Evolutionary conservation across 2,888 invertebrate genomes (phyloP).

Genomic region (Leucozona laternaria): DNA sequence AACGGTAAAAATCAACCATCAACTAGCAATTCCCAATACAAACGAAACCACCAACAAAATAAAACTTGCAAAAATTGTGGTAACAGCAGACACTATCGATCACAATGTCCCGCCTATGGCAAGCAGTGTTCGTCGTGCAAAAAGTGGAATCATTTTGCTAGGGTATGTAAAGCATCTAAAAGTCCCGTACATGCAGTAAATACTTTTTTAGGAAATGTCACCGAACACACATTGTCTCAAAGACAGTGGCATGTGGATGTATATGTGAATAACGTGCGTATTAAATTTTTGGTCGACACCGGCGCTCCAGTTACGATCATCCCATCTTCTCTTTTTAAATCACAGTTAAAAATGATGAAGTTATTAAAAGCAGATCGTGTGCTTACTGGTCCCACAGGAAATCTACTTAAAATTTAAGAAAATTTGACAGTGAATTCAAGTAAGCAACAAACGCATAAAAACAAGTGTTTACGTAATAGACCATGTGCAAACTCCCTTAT

Average conservation of each 20-base stretch:
- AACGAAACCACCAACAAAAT: too few relatives aligned
- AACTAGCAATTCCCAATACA: background rate
- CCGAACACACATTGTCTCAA: background rate
- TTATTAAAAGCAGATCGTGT: background rate
- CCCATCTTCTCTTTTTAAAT: too few relatives aligned
- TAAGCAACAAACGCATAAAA: background rate
- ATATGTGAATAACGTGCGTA: background rate
- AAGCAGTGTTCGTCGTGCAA: slow-evolving; percentile 21
- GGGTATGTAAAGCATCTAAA: background rate
- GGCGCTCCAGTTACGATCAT: slow-evolving; percentile 14
- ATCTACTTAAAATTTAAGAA: slow-evolving; percentile 14
- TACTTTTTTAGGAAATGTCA: slow-evolving; percentile 31
- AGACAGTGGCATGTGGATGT: slow-evolving; percentile 3
- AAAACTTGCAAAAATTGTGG: slow-evolving; percentile 7
- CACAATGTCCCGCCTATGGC: slow-evolving; percentile 18
- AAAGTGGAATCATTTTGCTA: too few relatives aligned
- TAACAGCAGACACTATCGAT: background rate
- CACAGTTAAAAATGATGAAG: background rate
- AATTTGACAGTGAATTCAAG: slow-evolving; percentile 19
- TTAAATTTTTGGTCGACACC: slow-evolving; percentile 30
- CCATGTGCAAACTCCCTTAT: slow-evolving; percentile 12
- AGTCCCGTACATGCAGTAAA: slow-evolving; percentile 24
- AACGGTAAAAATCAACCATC: slow-evolving; percentile 15
- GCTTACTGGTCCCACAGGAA: slow-evolving; percentile 6
- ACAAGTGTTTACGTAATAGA: slow-evolving; percentile 10